phyloP scores from a whole-genome alignment of 2,888 invertebrate genomes.

The Bruchidius siliquastri region DNA sequence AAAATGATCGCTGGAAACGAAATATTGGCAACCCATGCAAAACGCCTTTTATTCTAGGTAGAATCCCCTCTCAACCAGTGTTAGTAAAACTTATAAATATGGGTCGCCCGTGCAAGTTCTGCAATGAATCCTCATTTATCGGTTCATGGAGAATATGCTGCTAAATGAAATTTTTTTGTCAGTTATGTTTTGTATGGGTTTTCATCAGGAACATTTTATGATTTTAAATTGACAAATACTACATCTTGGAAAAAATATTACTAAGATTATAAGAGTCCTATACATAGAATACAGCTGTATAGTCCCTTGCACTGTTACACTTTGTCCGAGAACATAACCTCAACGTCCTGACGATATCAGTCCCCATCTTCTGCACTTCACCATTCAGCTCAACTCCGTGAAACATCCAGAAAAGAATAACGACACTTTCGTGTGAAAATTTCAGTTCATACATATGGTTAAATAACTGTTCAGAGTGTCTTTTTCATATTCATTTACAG shows the following conservation, averaged over 20 bases:
- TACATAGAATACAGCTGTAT: neutral
- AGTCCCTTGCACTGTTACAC: neutral
- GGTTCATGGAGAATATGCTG: too few species aligned
- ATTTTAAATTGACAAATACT: neutral
- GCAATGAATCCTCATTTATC: too few species aligned
- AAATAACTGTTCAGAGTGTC: neutral
- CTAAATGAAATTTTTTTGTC: too few species aligned
- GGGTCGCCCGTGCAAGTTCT: too few species aligned
- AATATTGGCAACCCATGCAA: too few species aligned
- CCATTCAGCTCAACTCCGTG: conserved; percentile 2
- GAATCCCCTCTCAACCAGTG: too few species aligned
- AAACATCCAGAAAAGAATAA: neutral
- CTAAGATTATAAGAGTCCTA: neutral
- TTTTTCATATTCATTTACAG: conserved; percentile 2
- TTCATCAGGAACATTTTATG: too few species aligned
- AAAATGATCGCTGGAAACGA: too few species aligned
- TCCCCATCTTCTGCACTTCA: conserved; percentile 23
- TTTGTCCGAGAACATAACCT: neutral
- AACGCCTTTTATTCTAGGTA: too few species aligned
- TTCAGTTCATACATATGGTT: neutral
- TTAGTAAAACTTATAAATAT: too few species aligned
- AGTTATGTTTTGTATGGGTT: too few species aligned
- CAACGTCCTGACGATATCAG: conserved; percentile 9
- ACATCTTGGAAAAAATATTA: neutral
- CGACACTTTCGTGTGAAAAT: neutral